Percentiles rank a stretch among this genome's conserved stretches.
Evolutionary conservation across 2,888 invertebrate species (phyloP).

Genomic region (Apoderus coryli): DNA sequence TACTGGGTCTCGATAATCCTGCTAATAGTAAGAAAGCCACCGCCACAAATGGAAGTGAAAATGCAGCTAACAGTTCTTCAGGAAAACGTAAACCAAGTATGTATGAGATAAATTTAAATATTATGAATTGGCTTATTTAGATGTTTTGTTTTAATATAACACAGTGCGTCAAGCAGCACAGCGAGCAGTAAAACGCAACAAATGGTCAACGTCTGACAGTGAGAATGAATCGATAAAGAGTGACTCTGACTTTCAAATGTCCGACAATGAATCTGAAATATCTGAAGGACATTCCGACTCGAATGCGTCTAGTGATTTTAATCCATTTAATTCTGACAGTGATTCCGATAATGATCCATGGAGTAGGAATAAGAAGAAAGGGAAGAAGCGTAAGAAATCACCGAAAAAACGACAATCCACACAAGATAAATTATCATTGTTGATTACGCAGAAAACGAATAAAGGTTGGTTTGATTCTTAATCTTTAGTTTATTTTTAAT

Average conservation of each 20-base stretch:
- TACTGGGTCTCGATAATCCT: slow-evolving; percentile 36
- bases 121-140: slow-evolving; percentile 5
- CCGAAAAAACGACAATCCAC: slow-evolving; percentile 35
- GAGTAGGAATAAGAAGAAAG: slow-evolving; percentile 29
- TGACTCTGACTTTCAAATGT: slow-evolving; percentile 41
- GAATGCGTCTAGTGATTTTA: slow-evolving; percentile 68
- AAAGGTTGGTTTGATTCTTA: slow-evolving; percentile 17
- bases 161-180: slow-evolving; percentile 45
- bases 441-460: slow-evolving; percentile 39
- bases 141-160: slow-evolving; percentile 1
- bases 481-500: neutral
- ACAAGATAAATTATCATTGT: slow-evolving; percentile 65
- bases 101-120: slow-evolving; percentile 24
- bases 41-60: slow-evolving; percentile 22
- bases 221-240: slow-evolving; percentile 42
- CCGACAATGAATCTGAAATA: slow-evolving; percentile 35
- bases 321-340: slow-evolving; percentile 76
- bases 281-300: slow-evolving; percentile 40
- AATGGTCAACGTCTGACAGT: slow-evolving; percentile 49
- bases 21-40: slow-evolving; percentile 22
- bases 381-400: slow-evolving; percentile 28
- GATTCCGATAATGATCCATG: slow-evolving; percentile 62
- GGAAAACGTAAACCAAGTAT: slow-evolving; percentile 45
- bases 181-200: slow-evolving; percentile 41
- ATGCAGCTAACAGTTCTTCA: slow-evolving; percentile 25